Evolutionary conservation across 2,113 vertebrate genomes (phyloP).

Genomic region (Lynx canadensis): DNA sequence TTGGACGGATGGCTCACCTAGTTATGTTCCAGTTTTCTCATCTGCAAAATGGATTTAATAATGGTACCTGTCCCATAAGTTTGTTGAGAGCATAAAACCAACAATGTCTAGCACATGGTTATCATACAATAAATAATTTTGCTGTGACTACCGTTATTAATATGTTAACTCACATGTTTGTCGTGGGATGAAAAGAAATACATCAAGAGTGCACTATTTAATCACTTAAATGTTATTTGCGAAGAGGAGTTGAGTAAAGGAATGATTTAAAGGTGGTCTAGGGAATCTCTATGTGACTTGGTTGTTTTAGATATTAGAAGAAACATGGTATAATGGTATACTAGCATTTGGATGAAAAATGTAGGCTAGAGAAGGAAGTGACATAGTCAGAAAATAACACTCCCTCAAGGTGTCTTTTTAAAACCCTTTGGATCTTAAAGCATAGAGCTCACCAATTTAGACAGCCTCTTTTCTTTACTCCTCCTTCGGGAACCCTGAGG

Average conservation of each 20-base stretch:
- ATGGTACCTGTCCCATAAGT: too few species aligned
- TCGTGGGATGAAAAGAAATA: constrained; percentile 23
- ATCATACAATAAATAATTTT: background rate
- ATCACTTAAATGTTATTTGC: background rate
- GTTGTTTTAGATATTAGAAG: background rate
- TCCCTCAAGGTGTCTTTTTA: background rate
- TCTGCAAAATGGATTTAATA: background rate
- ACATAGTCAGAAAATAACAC: background rate
- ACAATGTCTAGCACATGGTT: background rate
- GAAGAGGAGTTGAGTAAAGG: background rate
- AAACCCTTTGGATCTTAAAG: background rate
- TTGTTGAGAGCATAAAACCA: background rate
- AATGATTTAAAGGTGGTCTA: background rate
- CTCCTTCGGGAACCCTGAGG: background rate
- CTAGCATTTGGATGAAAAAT: background rate
- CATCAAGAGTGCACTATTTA: background rate
- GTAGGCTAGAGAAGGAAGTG: background rate
- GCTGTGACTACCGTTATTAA: background rate
- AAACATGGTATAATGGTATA: background rate
- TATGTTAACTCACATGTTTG: background rate
- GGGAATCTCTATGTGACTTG: background rate
- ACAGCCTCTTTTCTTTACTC: background rate
- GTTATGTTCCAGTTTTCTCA: background rate
- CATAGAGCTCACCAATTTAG: background rate
- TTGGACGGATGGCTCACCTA: background rate